These are phyloP conservation scores for Zelleria hepariella DNA, from an alignment of 2,888 invertebrate species.

Conservation along the genomic window DNA sequence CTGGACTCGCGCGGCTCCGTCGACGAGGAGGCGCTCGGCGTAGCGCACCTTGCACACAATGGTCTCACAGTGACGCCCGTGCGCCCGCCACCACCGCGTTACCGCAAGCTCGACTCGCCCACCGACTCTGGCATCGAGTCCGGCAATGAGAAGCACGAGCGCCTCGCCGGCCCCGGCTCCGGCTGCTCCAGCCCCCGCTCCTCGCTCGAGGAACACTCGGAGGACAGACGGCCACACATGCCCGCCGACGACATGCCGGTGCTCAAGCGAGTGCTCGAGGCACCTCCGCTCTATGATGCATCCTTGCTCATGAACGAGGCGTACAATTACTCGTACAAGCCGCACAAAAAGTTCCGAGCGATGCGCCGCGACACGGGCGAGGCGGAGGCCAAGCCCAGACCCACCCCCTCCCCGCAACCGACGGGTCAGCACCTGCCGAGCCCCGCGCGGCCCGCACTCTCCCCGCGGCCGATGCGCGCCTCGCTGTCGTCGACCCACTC, in stretches of 20 bases:
- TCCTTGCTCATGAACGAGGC: slow-evolving; percentile 94
- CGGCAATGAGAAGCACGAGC: slow-evolving; percentile 89
- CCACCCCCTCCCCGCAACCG: slow-evolving; percentile 70
- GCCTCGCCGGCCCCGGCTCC: slow-evolving; percentile 76
- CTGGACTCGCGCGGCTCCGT: slow-evolving; percentile 81
- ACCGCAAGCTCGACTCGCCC: slow-evolving; percentile 90
- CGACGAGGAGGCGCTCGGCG: slow-evolving; percentile 83
- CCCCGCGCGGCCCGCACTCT: slow-evolving; percentile 61
- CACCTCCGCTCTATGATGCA: slow-evolving; percentile 92
- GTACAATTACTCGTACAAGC: slow-evolving; percentile 95
- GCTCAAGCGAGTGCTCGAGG: slow-evolving; percentile 91
- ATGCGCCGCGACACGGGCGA: slow-evolving; percentile 86
- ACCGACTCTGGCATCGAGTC: slow-evolving; percentile 95
- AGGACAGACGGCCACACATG: slow-evolving; percentile 69
- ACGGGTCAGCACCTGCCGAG: slow-evolving; percentile 46
- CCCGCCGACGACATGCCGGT: slow-evolving; percentile 93
- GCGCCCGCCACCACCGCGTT: slow-evolving; percentile 74
- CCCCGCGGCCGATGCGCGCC: slow-evolving; percentile 65
- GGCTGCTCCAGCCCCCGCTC: slow-evolving; percentile 91
- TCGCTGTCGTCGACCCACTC: slow-evolving; percentile 89
- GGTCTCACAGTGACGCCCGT: slow-evolving; percentile 82
- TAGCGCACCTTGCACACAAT: slow-evolving; percentile 79
- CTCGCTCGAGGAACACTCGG: slow-evolving; percentile 83
- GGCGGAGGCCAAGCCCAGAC: slow-evolving; percentile 70
- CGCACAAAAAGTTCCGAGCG: slow-evolving; percentile 95